These are phyloP conservation scores for Seira ritae DNA, from an alignment of 2,888 invertebrate genomes.

Conservation along the genomic window DNA sequence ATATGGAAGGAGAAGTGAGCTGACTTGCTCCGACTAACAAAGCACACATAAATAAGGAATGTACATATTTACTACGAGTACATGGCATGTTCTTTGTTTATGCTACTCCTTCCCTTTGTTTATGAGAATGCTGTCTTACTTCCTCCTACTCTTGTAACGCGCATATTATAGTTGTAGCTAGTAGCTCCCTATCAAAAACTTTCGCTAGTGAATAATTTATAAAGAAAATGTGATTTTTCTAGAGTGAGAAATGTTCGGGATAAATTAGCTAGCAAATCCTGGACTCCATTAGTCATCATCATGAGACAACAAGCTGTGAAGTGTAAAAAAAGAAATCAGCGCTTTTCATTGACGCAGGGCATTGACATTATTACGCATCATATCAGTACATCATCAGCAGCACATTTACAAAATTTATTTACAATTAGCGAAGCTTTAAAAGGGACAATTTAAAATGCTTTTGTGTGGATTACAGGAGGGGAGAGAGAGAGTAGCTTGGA, in stretches of 20 bases:
- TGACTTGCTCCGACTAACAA: too few relatives aligned
- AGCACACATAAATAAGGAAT: too few relatives aligned
- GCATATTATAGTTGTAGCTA: too few relatives aligned
- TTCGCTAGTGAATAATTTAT: too few relatives aligned
- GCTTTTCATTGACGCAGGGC: background rate
- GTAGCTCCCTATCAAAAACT: too few relatives aligned
- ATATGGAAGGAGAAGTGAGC: conserved; percentile 1
- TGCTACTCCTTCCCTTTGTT: background rate
- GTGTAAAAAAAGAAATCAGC: background rate
- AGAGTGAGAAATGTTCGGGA: conserved; percentile 19
- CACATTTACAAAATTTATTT: conserved; percentile 3
- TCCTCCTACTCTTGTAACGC: too few relatives aligned
- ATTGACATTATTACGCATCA: background rate
- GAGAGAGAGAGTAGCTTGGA: background rate
- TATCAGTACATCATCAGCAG: background rate
- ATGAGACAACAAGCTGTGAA: background rate
- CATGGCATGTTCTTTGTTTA: conserved; percentile 14
- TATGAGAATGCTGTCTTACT: background rate
- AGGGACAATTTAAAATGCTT: conserved; percentile 7
- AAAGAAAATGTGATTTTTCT: too few relatives aligned
- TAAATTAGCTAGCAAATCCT: conserved; percentile 61
- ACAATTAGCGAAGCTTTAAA: background rate
- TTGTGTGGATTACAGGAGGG: background rate
- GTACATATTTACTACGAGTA: background rate
- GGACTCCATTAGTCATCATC: conserved; percentile 52